Percentiles rank a stretch among this genome's conserved stretches.
Conservation (phyloP, 2,113 vertebrate species). For the Ia io region DNA sequence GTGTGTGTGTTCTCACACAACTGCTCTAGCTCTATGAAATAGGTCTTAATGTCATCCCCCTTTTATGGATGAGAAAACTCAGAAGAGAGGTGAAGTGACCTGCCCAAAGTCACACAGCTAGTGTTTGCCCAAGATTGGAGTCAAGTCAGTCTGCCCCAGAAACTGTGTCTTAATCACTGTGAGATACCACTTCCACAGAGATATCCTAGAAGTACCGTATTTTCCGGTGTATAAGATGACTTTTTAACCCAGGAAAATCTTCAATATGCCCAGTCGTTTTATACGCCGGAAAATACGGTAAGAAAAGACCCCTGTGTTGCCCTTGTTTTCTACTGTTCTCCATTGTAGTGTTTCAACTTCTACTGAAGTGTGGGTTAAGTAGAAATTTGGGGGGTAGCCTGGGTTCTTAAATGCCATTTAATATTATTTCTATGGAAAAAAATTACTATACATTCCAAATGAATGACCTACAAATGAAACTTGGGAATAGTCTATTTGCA, state of each 20-base stretch:
- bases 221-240: too few species aligned
- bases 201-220: neutral
- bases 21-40: neutral
- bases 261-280: too few species aligned
- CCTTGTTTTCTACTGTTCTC: neutral
- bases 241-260: too few species aligned
- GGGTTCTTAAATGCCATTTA: neutral
- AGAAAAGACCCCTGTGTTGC: neutral
- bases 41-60: neutral
- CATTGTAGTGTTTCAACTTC: neutral
- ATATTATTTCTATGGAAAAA: neutral
- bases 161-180: neutral
- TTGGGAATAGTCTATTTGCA: constrained; percentile 30
- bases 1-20: neutral
- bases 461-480: constrained; percentile 9
- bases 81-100: neutral
- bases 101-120: neutral
- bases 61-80: neutral
- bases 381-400: neutral
- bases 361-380: neutral
- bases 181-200: neutral
- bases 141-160: neutral
- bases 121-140: neutral
- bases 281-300: too few species aligned
- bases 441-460: neutral